phyloP scores from a whole-genome alignment of 1,140 invertebrate genomes.

The Zaprionus ghesquierei region DNA sequence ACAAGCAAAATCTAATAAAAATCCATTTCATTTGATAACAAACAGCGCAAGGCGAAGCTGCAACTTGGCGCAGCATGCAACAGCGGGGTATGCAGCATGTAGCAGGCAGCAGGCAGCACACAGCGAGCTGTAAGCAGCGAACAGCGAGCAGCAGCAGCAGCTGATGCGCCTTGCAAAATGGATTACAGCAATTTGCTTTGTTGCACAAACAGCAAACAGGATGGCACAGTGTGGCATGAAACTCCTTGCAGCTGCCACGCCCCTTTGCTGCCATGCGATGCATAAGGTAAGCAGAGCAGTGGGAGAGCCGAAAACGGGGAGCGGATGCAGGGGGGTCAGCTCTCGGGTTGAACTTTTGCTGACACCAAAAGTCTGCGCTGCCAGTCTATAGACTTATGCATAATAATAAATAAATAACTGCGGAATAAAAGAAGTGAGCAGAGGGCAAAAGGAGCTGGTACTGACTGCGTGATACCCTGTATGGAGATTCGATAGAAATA shows the following conservation, averaged over 20 bases:
- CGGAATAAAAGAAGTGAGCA: not conserved
- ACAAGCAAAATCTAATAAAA: constrained; percentile 73
- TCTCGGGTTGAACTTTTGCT: constrained; percentile 24
- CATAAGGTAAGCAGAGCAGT: not conserved
- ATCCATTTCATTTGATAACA: constrained; percentile 71
- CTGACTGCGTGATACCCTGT: not conserved
- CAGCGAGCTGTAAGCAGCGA: constrained; percentile 32
- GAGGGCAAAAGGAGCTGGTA: not conserved
- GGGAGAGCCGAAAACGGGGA: not conserved
- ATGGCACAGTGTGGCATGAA: not conserved
- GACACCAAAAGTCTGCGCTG: constrained; percentile 58
- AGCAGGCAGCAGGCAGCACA: not conserved
- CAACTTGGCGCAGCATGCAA: constrained; percentile 7
- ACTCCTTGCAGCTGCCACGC: not conserved
- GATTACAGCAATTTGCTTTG: constrained; percentile 73
- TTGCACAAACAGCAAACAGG: constrained; percentile 61
- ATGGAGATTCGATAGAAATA: too few relatives aligned
- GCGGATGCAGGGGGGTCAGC: not conserved
- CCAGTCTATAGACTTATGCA: constrained; percentile 14
- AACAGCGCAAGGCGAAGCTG: constrained; percentile 18
- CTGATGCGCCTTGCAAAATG: constrained; percentile 69
- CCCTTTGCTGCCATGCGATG: not conserved
- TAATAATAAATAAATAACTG: constrained; percentile 16
- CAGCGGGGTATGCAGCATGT: constrained; percentile 13
- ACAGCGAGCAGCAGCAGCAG: constrained; percentile 36